Conservation (phyloP, 2,888 invertebrate species). For the Hecatera dysodea region DNA sequence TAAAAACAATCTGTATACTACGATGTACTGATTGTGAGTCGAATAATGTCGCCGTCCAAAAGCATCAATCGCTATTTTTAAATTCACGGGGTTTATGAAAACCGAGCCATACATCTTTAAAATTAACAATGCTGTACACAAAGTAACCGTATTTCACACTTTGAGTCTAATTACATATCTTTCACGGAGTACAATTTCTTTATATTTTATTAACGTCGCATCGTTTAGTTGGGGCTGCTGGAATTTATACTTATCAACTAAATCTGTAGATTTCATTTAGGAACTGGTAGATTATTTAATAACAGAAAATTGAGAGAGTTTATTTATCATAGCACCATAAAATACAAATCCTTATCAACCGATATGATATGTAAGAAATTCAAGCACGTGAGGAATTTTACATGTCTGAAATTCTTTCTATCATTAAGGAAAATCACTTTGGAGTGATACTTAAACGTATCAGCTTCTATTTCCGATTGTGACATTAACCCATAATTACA, state of each 20-base stretch:
- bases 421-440: not conserved
- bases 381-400: not conserved
- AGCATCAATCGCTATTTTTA: not conserved
- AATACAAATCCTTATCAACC: conserved; percentile 17
- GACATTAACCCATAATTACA: conserved; percentile 15
- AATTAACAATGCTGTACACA: not conserved
- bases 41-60: not conserved
- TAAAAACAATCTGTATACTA: not conserved
- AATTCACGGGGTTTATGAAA: conserved; percentile 4
- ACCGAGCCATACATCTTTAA: not conserved
- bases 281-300: conserved; percentile 10
- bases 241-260: not conserved
- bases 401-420: not conserved
- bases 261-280: conserved; percentile 11
- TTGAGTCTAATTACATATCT: not conserved
- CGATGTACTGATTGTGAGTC: not conserved
- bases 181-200: not conserved
- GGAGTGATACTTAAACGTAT: conserved; percentile 41
- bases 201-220: not conserved
- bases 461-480: conserved; percentile 23
- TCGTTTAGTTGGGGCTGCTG: not conserved
- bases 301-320: conserved; percentile 11
- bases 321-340: conserved; percentile 17
- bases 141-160: not conserved
- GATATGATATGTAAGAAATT: conserved; percentile 21